Evolutionary conservation across 2,888 invertebrate genomes (phyloP).

Genomic region (Phanerotoma sp.): DNA sequence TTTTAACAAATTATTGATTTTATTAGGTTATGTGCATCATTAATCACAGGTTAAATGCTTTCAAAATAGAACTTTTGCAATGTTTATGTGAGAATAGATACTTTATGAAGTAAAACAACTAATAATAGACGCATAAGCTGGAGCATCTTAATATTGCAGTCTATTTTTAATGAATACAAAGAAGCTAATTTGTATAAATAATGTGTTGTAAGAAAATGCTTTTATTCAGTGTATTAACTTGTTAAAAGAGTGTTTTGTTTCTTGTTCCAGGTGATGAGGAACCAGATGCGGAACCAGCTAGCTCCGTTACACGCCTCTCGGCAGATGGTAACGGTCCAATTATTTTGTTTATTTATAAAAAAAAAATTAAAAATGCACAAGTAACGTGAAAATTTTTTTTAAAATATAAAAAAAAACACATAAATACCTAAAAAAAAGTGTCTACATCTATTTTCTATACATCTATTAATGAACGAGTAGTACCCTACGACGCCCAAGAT

Average conservation of each 20-base stretch:
- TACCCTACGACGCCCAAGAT: conserved; percentile 3
- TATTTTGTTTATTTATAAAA: conserved; percentile 1
- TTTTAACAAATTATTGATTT: background rate
- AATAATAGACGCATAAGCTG: background rate
- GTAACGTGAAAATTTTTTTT: background rate
- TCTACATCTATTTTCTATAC: background rate
- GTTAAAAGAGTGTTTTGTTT: background rate
- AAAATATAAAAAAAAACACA: background rate
- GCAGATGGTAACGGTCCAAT: conserved; percentile 47
- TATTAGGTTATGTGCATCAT: background rate
- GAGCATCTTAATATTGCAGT: background rate
- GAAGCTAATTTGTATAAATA: background rate
- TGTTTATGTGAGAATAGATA: background rate
- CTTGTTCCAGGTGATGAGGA: conserved; percentile 53
- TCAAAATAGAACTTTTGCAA: background rate
- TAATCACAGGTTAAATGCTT: background rate
- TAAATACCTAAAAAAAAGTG: background rate
- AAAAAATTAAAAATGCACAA: background rate
- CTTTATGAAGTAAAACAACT: background rate
- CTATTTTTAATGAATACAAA: background rate
- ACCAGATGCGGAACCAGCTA: conserved; percentile 50
- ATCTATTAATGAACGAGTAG: background rate
- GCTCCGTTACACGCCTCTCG: conserved; percentile 52
- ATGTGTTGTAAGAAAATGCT: background rate
- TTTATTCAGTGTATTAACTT: background rate